These are phyloP conservation scores for Sarcoramphus papa DNA, from an alignment of 2,797 vertebrate species.

Conservation along the genomic window DNA sequence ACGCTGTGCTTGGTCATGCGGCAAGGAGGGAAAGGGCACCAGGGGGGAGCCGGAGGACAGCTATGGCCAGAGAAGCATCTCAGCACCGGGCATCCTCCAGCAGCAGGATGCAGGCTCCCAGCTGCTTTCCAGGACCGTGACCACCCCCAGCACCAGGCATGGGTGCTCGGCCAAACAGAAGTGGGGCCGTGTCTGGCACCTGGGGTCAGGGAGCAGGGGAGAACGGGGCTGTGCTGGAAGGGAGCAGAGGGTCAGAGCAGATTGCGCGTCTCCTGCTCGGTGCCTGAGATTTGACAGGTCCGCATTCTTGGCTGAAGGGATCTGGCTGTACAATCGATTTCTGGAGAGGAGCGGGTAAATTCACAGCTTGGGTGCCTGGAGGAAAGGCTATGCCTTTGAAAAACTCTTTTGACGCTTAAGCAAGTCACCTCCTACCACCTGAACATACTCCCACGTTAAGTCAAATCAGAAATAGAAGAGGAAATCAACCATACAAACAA, in stretches of 20 bases:
- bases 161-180: background rate
- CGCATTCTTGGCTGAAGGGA: conserved; percentile 49
- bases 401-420: background rate
- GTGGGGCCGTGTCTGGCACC: background rate
- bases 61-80: background rate
- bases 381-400: background rate
- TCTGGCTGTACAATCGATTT: conserved; percentile 12
- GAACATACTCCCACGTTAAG: rapidly evolving
- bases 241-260: conserved; percentile 47
- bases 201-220: background rate
- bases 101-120: background rate
- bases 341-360: background rate
- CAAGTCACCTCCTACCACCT: background rate
- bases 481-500: background rate
- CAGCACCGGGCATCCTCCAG: background rate
- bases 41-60: background rate
- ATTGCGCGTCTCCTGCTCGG: background rate
- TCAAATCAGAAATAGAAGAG: background rate
- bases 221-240: background rate
- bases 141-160: background rate
- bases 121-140: background rate
- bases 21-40: background rate
- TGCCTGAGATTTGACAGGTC: conserved; percentile 52
- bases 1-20: rapidly evolving
- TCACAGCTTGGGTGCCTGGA: background rate